Conservation (phyloP, 2,888 invertebrate species). For the Pseudanteris insignis region DNA sequence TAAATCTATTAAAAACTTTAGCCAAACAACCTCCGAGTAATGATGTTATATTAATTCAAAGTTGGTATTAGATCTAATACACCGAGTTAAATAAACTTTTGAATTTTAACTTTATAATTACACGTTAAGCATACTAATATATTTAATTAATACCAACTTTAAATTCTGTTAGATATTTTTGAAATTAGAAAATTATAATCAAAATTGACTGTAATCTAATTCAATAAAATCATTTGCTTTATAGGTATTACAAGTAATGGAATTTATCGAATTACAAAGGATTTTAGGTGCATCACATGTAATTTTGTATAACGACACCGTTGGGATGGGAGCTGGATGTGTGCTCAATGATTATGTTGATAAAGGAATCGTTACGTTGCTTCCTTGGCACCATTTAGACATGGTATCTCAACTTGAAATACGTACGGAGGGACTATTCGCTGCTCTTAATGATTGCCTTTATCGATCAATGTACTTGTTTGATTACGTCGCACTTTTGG, state of each 20-base stretch:
- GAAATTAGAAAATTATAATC: too few relatives aligned
- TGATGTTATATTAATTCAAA: too few relatives aligned
- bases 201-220: too few relatives aligned
- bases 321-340: conserved; percentile 82
- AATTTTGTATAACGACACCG: conserved; percentile 90
- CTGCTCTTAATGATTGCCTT: conserved; percentile 91
- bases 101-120: too few relatives aligned
- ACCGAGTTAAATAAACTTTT: too few relatives aligned
- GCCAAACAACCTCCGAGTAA: too few relatives aligned
- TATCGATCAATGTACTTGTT: conserved; percentile 88
- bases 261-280: conserved; percentile 88
- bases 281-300: conserved; percentile 87
- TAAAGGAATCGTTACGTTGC: conserved; percentile 74
- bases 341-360: conserved; percentile 76
- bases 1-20: too few relatives aligned
- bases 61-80: too few relatives aligned
- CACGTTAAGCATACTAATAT: too few relatives aligned
- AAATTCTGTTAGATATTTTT: too few relatives aligned
- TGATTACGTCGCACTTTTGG: conserved; percentile 84
- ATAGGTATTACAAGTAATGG: conserved; percentile 82
- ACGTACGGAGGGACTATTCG: conserved; percentile 90
- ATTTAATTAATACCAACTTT: too few relatives aligned
- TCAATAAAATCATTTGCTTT: too few relatives aligned
- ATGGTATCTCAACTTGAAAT: conserved; percentile 90
- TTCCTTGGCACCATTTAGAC: conserved; percentile 83